Evolutionary conservation across 2,113 vertebrate species (phyloP).

Genomic region (Hylia prasina): DNA sequence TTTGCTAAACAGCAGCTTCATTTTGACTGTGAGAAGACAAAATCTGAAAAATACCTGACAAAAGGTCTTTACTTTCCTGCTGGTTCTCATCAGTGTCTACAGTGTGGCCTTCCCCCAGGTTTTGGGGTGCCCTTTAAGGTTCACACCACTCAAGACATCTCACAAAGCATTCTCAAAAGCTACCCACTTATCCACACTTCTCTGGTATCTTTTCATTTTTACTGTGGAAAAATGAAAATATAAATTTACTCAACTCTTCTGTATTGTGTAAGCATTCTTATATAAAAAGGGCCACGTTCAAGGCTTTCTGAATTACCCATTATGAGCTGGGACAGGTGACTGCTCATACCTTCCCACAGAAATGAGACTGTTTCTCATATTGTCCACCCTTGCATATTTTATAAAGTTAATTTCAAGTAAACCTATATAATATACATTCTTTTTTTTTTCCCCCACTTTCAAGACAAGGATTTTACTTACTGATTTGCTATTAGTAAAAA

Average conservation of each 20-base stretch:
- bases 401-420: not conserved
- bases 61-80: not conserved
- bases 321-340: not conserved
- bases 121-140: not conserved
- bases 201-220: not conserved
- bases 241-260: not conserved
- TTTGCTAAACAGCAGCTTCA: not conserved
- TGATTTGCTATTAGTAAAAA: not conserved
- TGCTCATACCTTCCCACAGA: not conserved
- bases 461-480: not conserved
- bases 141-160: accelerated
- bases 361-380: not conserved
- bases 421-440: not conserved
- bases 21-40: not conserved
- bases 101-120: not conserved
- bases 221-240: not conserved
- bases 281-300: not conserved
- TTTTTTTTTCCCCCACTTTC: not conserved
- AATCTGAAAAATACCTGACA: not conserved
- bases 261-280: not conserved
- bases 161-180: not conserved
- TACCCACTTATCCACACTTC: not conserved
- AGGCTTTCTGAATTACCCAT: not conserved
- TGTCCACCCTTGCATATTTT: not conserved
- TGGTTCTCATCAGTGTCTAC: not conserved